Evolutionary conservation across 2,113 vertebrate genomes (phyloP).

Genomic region (Serinus canaria): DNA sequence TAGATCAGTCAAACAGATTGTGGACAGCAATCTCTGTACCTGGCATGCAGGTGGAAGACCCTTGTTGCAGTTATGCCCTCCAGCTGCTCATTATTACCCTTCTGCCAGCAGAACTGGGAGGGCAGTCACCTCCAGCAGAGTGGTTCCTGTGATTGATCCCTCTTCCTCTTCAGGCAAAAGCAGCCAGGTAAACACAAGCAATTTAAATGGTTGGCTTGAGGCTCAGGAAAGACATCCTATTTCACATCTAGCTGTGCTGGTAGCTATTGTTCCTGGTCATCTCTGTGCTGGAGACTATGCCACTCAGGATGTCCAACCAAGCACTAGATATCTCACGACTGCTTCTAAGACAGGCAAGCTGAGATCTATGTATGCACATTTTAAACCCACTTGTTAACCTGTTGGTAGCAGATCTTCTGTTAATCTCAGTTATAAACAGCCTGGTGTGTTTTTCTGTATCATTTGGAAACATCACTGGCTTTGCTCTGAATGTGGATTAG

Average conservation of each 20-base stretch:
- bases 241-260: not conserved
- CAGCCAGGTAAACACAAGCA: not conserved
- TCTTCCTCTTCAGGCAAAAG: not conserved
- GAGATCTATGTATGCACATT: not conserved
- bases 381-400: not conserved
- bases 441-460: not conserved
- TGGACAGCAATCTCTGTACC: not conserved
- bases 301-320: not conserved
- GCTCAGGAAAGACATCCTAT: not conserved
- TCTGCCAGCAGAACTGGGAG: not conserved
- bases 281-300: not conserved
- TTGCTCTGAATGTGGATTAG: not conserved
- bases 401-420: not conserved
- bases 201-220: not conserved
- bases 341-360: not conserved
- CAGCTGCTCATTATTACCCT: slow-evolving; percentile 11
- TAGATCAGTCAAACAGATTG: not conserved
- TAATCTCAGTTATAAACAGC: not conserved
- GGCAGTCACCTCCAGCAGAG: not conserved
- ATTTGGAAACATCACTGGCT: not conserved
- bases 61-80: not conserved
- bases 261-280: not conserved
- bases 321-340: not conserved
- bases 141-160: not conserved
- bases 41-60: not conserved